Evolutionary conservation across 64 coral and sea anemone species (phyloP).

Genomic region (Acropora tenuis): DNA sequence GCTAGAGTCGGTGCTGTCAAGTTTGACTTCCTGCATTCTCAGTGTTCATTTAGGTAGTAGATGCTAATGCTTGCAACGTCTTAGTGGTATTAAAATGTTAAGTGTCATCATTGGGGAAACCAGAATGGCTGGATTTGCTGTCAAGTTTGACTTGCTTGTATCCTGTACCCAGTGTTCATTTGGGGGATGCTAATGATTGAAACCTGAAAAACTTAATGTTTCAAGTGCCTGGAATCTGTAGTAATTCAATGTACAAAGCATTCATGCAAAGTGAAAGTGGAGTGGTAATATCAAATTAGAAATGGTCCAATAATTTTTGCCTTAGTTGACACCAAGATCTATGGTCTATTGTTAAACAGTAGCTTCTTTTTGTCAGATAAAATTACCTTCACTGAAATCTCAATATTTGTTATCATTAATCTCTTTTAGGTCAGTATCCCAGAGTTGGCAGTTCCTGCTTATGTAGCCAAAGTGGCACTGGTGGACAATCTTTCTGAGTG

Average conservation of each 20-base stretch:
- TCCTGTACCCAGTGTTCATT: background rate
- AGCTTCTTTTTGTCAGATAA: background rate
- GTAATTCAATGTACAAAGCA: background rate
- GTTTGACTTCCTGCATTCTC: too few relatives aligned
- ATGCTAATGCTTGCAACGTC: too few relatives aligned
- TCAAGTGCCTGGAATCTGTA: background rate
- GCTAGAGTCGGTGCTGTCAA: too few relatives aligned
- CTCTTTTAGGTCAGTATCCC: slow-evolving; percentile 37
- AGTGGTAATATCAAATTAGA: background rate
- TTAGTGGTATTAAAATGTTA: too few relatives aligned
- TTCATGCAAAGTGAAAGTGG: background rate
- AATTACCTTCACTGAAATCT: background rate
- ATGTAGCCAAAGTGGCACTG: background rate
- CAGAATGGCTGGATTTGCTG: too few relatives aligned
- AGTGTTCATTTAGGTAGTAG: too few relatives aligned
- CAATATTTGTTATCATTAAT: background rate
- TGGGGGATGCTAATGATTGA: background rate
- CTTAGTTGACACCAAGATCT: too few relatives aligned
- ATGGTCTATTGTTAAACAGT: background rate
- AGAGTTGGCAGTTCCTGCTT: background rate
- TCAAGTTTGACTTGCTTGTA: background rate
- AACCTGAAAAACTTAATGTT: background rate
- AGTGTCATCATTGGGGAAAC: too few relatives aligned
- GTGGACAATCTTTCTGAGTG: background rate
- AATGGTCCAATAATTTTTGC: too few relatives aligned